A percentile compares a stretch with the other conserved stretches of the same genome.
Conservation (phyloP, 2,888 invertebrate genomes). For the Tetranychus truncatus region DNA sequence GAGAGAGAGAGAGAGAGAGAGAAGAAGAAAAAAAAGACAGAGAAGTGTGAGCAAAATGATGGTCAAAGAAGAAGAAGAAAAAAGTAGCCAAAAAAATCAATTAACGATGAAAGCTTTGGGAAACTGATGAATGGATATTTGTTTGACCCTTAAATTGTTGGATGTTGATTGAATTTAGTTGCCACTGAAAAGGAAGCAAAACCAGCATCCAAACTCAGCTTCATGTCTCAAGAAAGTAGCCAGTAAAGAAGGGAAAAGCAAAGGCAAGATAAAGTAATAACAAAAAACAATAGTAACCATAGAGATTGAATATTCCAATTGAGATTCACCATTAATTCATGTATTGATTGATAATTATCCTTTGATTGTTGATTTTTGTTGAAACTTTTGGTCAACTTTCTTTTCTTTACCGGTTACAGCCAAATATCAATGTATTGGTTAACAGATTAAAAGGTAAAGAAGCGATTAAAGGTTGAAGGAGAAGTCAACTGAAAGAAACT, state of each 20-base stretch:
- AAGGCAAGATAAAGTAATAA: background rate
- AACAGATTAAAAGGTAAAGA: too few relatives aligned
- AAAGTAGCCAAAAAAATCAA: slow-evolving; percentile 8
- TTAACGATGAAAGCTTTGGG: background rate
- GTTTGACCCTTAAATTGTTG: background rate
- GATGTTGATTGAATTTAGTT: background rate
- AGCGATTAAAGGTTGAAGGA: too few relatives aligned
- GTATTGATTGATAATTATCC: background rate
- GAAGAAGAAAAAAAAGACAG: slow-evolving; percentile 8
- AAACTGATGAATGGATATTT: slow-evolving; percentile 6
- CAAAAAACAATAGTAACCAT: background rate
- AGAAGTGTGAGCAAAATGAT: background rate
- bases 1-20: slow-evolving; percentile 13
- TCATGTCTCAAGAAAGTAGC: background rate
- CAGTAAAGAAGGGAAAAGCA: too few relatives aligned
- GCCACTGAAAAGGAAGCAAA: too few relatives aligned
- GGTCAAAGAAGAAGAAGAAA: background rate
- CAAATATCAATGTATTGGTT: too few relatives aligned
- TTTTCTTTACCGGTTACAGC: too few relatives aligned
- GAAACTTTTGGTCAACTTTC: too few relatives aligned
- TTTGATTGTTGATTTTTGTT: background rate
- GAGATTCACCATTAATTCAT: background rate
- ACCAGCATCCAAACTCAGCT: background rate
- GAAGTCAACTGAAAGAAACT: background rate
- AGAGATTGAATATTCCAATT: background rate